phyloP scores from a whole-genome alignment of 2,113 vertebrate genomes.

The Clupea harengus region DNA sequence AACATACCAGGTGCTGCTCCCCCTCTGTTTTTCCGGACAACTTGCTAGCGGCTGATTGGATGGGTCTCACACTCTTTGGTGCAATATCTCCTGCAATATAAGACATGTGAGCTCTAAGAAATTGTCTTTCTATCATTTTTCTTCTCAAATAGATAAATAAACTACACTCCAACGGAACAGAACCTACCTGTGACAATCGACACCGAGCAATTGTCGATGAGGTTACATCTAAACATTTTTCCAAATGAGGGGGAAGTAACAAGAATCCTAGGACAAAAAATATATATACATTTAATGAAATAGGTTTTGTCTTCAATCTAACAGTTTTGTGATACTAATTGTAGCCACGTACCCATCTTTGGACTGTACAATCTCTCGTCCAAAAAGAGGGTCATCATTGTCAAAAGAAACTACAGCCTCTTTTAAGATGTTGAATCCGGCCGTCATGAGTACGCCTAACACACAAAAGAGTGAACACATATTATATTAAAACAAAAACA shows the following conservation, averaged over 20 bases:
- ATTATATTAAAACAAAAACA: neutral
- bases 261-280: slow-evolving; percentile 40
- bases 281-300: neutral
- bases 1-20: slow-evolving; percentile 46
- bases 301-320: neutral
- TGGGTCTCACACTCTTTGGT: slow-evolving; percentile 33
- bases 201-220: neutral
- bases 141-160: neutral
- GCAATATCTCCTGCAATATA: neutral
- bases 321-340: neutral
- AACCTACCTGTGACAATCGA: slow-evolving; percentile 15
- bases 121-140: neutral
- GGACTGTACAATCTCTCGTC: slow-evolving; percentile 48
- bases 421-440: slow-evolving; percentile 50
- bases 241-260: slow-evolving; percentile 44
- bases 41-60: slow-evolving; percentile 42
- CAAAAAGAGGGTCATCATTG: slow-evolving; percentile 47
- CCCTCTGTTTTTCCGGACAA: neutral
- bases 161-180: neutral
- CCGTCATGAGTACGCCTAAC: slow-evolving; percentile 36
- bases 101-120: neutral
- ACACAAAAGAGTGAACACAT: neutral
- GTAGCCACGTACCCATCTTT: slow-evolving; percentile 47
- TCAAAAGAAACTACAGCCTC: slow-evolving; percentile 28
- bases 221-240: slow-evolving; percentile 37